Evolutionary conservation across 2,888 invertebrate species (phyloP).

Genomic region (Ochropleura plecta): DNA sequence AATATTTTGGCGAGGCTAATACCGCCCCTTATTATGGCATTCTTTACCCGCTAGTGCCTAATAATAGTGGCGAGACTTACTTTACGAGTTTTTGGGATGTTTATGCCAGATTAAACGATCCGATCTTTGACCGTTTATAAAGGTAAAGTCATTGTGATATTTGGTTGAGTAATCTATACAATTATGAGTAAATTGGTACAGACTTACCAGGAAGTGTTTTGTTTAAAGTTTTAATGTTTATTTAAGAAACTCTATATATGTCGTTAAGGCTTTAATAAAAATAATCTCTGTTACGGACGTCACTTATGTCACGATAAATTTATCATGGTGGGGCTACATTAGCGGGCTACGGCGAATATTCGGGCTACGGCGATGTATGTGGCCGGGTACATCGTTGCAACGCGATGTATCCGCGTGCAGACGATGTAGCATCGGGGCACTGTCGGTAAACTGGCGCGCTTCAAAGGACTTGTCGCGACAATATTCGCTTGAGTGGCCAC

Average conservation of each 20-base stretch:
- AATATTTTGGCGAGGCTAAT: constrained; percentile 83
- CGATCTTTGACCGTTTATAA: constrained; percentile 60
- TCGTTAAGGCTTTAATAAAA: not conserved
- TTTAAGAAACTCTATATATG: not conserved
- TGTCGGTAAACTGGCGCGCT: too few species aligned
- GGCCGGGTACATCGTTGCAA: too few species aligned
- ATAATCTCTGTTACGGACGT: too few species aligned
- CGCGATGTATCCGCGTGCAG: too few species aligned
- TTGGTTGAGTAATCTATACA: constrained; percentile 9
- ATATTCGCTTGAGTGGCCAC: too few species aligned
- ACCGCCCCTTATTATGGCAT: constrained; percentile 83
- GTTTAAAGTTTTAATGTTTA: not conserved
- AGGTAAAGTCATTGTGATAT: constrained; percentile 30
- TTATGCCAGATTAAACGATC: constrained; percentile 79
- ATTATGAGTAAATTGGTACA: not conserved
- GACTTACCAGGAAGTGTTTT: not conserved
- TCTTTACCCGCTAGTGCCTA: constrained; percentile 81
- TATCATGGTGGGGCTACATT: too few species aligned
- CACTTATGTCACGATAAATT: not conserved
- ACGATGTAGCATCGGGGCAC: too few species aligned
- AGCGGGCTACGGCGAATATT: too few species aligned
- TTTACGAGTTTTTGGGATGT: constrained; percentile 82
- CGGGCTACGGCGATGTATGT: too few species aligned
- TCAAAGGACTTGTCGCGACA: too few species aligned
- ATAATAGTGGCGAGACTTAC: constrained; percentile 84